These are phyloP conservation scores for Calyptommatus sinebrachiatus DNA, from an alignment of 2,113 vertebrate species.

Conservation along the genomic window DNA sequence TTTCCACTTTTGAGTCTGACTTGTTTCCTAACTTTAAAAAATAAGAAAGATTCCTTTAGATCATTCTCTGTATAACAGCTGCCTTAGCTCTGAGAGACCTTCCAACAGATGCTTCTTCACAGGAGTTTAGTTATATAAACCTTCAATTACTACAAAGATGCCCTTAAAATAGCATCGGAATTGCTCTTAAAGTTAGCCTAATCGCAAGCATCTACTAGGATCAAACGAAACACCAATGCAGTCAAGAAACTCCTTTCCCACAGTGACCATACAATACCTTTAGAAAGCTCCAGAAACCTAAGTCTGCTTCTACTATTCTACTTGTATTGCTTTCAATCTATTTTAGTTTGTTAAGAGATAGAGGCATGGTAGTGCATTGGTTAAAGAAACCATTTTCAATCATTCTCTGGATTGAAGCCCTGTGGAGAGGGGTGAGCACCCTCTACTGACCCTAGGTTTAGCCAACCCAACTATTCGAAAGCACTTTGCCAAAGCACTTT, in stretches of 20 bases:
- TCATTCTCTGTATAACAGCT: too few relatives aligned
- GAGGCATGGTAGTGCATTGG: too few relatives aligned
- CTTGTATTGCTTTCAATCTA: background rate
- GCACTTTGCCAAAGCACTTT: too few relatives aligned
- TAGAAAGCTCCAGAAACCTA: background rate
- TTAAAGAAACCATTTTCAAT: too few relatives aligned
- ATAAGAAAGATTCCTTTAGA: background rate
- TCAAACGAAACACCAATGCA: background rate
- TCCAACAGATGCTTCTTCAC: background rate
- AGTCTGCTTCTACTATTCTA: background rate
- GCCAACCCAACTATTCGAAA: too few relatives aligned
- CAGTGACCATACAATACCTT: background rate
- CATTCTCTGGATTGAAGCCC: too few relatives aligned
- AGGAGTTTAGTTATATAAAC: background rate
- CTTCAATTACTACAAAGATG: background rate
- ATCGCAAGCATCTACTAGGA: background rate
- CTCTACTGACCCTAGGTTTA: too few relatives aligned
- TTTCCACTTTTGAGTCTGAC: background rate
- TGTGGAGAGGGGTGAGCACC: too few relatives aligned
- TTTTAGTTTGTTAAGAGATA: too few relatives aligned
- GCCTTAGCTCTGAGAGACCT: background rate
- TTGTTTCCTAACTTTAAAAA: background rate
- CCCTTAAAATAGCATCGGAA: background rate
- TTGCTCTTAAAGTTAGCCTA: background rate
- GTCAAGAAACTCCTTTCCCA: background rate